Evolutionary conservation across 2,113 vertebrate species (phyloP).

Genomic region (Chlorodrepanis virens): DNA sequence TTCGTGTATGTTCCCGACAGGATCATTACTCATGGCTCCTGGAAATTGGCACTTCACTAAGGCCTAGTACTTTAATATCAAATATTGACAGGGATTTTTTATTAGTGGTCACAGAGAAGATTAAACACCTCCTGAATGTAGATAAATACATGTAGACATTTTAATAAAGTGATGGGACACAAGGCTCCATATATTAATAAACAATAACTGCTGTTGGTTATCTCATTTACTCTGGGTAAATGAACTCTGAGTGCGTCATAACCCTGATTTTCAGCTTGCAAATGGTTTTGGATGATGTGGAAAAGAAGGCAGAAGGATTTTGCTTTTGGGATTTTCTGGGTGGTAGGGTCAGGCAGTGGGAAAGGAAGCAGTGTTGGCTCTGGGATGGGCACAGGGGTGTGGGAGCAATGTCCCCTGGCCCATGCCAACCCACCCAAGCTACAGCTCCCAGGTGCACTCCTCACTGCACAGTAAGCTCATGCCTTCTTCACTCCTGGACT

Average conservation of each 20-base stretch:
- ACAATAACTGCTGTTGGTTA: neutral
- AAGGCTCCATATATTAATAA: neutral
- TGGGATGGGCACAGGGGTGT: neutral
- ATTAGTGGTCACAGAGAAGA: neutral
- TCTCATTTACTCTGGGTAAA: neutral
- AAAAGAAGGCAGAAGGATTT: neutral
- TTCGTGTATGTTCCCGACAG: neutral
- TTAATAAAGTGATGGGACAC: neutral
- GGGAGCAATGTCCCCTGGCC: rapidly evolving
- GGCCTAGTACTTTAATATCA: neutral
- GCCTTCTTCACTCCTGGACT: neutral
- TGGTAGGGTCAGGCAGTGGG: neutral
- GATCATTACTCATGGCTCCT: neutral
- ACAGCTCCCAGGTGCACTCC: rapidly evolving
- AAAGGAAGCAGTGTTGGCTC: neutral
- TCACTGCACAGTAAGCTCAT: neutral
- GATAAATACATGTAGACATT: neutral
- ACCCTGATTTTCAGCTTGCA: neutral
- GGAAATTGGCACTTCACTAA: neutral
- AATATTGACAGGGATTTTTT: neutral
- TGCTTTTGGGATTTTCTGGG: neutral
- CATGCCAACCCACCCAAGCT: neutral
- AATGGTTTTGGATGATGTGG: neutral
- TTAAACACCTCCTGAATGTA: neutral
- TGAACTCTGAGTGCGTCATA: neutral